These are phyloP conservation scores for Eulithis testata DNA, from an alignment of 2,888 invertebrate genomes.

Conservation along the genomic window DNA sequence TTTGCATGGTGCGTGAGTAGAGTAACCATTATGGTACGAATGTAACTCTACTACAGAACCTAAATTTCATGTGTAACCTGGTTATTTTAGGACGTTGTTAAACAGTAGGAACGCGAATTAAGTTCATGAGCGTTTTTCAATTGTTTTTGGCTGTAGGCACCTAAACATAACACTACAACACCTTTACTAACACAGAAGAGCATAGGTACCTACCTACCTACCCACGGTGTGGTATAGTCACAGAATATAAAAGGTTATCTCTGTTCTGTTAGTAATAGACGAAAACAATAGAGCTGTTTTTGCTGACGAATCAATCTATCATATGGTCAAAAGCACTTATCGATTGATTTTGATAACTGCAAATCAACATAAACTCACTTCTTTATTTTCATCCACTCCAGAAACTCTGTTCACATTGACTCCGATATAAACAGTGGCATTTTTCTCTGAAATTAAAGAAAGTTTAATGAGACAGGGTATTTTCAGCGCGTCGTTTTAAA, in stretches of 20 bases:
- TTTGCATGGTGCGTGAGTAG: too few relatives aligned
- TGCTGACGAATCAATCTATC: too few relatives aligned
- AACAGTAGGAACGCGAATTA: constrained; percentile 2
- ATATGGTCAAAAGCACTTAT: too few relatives aligned
- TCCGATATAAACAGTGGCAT: constrained; percentile 85
- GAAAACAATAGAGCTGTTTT: too few relatives aligned
- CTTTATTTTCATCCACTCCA: constrained; percentile 86
- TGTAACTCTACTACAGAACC: too few relatives aligned
- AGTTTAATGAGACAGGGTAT: constrained; percentile 32
- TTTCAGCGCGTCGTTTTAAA: constrained; percentile 40
- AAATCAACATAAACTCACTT: constrained; percentile 67
- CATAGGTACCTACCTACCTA: too few relatives aligned
- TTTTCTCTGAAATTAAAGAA: constrained; percentile 76
- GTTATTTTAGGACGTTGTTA: constrained; percentile 19
- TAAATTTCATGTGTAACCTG: not conserved
- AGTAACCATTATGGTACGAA: too few relatives aligned
- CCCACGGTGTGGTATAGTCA: too few relatives aligned
- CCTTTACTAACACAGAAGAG: not conserved
- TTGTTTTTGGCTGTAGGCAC: constrained; percentile 5
- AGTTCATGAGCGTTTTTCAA: constrained; percentile 24
- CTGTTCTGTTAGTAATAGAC: too few relatives aligned
- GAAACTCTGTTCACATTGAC: constrained; percentile 86
- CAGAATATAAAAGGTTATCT: too few relatives aligned
- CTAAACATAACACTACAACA: not conserved
- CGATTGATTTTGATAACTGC: not conserved